Conservation (phyloP, 2,888 invertebrate species). For the Tetanocera ferruginea region DNA sequence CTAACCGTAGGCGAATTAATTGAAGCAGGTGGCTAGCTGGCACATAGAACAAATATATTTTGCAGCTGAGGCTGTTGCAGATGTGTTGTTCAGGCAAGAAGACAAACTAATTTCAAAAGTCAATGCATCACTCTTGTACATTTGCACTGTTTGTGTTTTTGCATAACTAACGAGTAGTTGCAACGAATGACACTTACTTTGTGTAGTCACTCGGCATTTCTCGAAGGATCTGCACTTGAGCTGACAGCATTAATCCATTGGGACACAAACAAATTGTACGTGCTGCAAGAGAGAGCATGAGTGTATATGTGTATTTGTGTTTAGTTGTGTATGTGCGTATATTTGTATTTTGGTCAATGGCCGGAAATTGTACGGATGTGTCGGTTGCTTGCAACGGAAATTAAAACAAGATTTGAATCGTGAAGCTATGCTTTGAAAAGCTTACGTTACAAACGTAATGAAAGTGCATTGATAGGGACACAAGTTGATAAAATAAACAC, state of each 20-base stretch:
- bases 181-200: slow-evolving; percentile 23
- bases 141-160: slow-evolving; percentile 13
- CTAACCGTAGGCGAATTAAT: slow-evolving; percentile 41
- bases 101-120: slow-evolving; percentile 31
- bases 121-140: slow-evolving; percentile 11
- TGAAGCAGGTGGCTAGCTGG: slow-evolving; percentile 24
- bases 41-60: background rate
- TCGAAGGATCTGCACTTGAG: background rate
- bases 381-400: slow-evolving; percentile 12
- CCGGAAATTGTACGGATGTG: slow-evolving; percentile 17
- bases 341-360: slow-evolving; percentile 14
- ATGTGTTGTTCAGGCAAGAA: background rate
- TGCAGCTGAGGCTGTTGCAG: background rate
- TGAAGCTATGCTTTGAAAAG: background rate
- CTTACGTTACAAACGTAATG: too few species aligned
- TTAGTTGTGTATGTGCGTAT: background rate
- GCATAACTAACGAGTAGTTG: slow-evolving; percentile 29
- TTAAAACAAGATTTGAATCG: slow-evolving; percentile 6
- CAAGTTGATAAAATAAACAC: too few species aligned
- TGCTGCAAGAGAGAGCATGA: background rate
- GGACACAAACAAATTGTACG: slow-evolving; percentile 10
- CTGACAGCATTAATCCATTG: background rate
- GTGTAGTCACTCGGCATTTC: background rate
- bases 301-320: background rate
- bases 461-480: too few species aligned